phyloP scores from a whole-genome alignment of 2,888 invertebrate genomes.

The Scaptomyza flava region DNA sequence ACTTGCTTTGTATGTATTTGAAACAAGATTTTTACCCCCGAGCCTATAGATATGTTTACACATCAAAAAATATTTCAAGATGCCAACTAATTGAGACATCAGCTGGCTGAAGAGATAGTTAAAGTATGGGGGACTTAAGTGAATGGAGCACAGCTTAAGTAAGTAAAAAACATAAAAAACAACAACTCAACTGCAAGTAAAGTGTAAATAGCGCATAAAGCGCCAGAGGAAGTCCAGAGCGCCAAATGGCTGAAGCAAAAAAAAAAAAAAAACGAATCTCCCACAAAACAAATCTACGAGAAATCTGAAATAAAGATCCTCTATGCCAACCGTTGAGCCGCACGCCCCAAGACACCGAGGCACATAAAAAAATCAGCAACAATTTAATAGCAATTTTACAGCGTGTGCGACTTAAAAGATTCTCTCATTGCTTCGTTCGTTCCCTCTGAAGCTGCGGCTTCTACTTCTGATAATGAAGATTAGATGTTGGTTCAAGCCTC shows the following conservation, averaged over 20 bases:
- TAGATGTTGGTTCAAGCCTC: constrained; percentile 43
- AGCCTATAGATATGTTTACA: too few relatives aligned
- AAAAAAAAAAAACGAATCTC: neutral
- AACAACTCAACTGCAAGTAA: constrained; percentile 16
- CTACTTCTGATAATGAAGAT: constrained; percentile 64
- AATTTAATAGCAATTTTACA: constrained; percentile 78
- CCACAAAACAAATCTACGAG: constrained; percentile 14
- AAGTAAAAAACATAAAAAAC: constrained; percentile 44
- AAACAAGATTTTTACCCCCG: too few relatives aligned
- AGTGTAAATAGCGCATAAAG: constrained; percentile 69
- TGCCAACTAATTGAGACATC: constrained; percentile 73
- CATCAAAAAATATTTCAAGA: too few relatives aligned
- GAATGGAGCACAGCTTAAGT: neutral
- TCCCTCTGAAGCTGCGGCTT: neutral
- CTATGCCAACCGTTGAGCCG: neutral
- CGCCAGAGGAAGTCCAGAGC: constrained; percentile 65
- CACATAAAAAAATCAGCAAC: constrained; percentile 67
- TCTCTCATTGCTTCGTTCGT: neutral
- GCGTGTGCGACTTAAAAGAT: constrained; percentile 50
- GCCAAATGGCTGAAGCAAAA: neutral
- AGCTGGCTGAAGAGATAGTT: constrained; percentile 9
- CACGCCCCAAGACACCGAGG: neutral
- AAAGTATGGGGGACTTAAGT: neutral
- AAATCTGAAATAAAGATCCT: constrained; percentile 22
- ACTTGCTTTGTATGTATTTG: too few relatives aligned